Conservation (phyloP, 1,140 invertebrate genomes). For the Ips nitidus region DNA sequence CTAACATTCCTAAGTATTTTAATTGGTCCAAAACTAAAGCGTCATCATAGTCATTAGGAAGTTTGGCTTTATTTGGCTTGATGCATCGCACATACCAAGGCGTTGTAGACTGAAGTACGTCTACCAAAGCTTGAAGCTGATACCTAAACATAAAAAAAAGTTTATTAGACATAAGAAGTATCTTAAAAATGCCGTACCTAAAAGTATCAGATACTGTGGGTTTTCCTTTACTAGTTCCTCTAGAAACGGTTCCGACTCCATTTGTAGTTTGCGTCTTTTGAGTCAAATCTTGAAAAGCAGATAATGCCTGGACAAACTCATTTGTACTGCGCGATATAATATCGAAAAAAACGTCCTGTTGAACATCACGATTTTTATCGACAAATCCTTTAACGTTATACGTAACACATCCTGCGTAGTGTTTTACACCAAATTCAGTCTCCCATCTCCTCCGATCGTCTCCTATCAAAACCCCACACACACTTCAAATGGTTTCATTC, state of each 20-base stretch:
- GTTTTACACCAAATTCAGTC: slow-evolving; percentile 85
- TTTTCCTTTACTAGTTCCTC: slow-evolving; percentile 87
- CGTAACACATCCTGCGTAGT: slow-evolving; percentile 93
- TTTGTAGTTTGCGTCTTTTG: slow-evolving; percentile 37
- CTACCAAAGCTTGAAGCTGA: slow-evolving; percentile 88
- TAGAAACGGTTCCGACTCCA: slow-evolving; percentile 69
- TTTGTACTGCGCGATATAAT: slow-evolving; percentile 85
- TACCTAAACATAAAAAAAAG: slow-evolving; percentile 56
- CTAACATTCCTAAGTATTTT: slow-evolving; percentile 92
- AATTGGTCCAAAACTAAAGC: slow-evolving; percentile 86
- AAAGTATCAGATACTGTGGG: slow-evolving; percentile 94
- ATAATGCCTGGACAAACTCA: slow-evolving; percentile 86
- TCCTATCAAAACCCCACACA: slow-evolving; percentile 36
- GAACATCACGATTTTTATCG: slow-evolving; percentile 94
- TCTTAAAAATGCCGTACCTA: slow-evolving; percentile 26
- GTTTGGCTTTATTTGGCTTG: slow-evolving; percentile 89
- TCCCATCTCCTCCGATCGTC: slow-evolving; percentile 87
- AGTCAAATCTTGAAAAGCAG: slow-evolving; percentile 70
- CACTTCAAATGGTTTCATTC: background rate
- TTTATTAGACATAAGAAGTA: background rate
- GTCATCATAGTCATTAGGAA: slow-evolving; percentile 80
- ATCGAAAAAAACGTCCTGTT: slow-evolving; percentile 94
- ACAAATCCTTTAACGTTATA: slow-evolving; percentile 94
- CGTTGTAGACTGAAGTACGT: slow-evolving; percentile 87
- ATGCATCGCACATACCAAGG: slow-evolving; percentile 97